These are phyloP conservation scores for Drosophila teissieri DNA, from an alignment of 1,140 invertebrate genomes.

Conservation along the genomic window DNA sequence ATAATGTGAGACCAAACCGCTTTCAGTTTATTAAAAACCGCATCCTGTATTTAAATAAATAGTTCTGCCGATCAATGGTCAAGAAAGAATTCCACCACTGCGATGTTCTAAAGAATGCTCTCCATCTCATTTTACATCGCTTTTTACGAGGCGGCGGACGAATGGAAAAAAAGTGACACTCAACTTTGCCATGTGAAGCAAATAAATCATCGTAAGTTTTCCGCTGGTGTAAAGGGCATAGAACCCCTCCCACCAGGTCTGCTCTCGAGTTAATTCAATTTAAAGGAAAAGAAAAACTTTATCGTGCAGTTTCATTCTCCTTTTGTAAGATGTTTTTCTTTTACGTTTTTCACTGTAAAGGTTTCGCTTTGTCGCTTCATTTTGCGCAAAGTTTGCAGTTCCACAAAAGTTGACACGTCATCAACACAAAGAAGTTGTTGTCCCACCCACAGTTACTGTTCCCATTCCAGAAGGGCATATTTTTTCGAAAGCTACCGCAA, in stretches of 20 bases:
- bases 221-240: constrained; percentile 69
- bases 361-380: constrained; percentile 73
- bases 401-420: constrained; percentile 76
- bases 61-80: not conserved
- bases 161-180: constrained; percentile 66
- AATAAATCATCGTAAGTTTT: constrained; percentile 81
- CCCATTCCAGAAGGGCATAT: not conserved
- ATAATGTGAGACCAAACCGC: too few relatives aligned
- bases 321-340: constrained; percentile 35
- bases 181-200: constrained; percentile 80
- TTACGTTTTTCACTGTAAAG: constrained; percentile 33
- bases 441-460: constrained; percentile 14
- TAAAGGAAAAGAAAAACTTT: constrained; percentile 72
- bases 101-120: constrained; percentile 4
- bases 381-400: constrained; percentile 74
- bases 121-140: constrained; percentile 1
- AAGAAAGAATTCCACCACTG: not conserved
- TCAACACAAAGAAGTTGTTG: constrained; percentile 65
- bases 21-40: too few relatives aligned
- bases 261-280: constrained; percentile 80
- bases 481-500: constrained; percentile 4
- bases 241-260: constrained; percentile 7
- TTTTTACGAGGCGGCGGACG: not conserved
- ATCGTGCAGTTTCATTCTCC: constrained; percentile 58
- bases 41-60: too few relatives aligned